Conservation (phyloP, 1,140 invertebrate species). For the Camponotus floridanus region DNA sequence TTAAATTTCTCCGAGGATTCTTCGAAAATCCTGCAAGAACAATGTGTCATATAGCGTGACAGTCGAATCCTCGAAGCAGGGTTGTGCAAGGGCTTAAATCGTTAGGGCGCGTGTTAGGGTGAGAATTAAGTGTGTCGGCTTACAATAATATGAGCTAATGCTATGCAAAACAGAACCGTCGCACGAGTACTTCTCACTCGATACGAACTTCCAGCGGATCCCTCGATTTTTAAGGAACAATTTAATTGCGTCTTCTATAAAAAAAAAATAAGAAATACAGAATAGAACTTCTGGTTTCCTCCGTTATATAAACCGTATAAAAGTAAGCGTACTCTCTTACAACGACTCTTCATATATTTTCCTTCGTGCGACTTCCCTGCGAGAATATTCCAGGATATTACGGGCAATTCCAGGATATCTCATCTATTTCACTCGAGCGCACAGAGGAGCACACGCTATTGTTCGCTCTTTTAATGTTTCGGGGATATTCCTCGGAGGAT, state of each 20-base stretch:
- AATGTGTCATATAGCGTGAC: neutral
- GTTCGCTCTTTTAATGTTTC: conserved; percentile 61
- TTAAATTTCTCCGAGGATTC: neutral
- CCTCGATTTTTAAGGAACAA: conserved; percentile 11
- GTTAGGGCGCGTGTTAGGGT: conserved; percentile 67
- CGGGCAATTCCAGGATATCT: conserved; percentile 27
- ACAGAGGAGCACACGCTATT: conserved; percentile 38
- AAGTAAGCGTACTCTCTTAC: neutral
- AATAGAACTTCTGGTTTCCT: neutral
- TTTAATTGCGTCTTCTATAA: neutral
- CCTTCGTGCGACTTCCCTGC: neutral
- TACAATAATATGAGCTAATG: conserved; percentile 84
- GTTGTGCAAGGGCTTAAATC: conserved; percentile 56
- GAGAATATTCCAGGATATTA: conserved; percentile 30
- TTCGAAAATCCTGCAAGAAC: neutral
- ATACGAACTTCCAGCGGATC: neutral
- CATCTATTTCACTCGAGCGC: conserved; percentile 34
- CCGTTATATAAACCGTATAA: neutral
- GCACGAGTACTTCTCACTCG: conserved; percentile 25
- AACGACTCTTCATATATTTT: conserved; percentile 1
- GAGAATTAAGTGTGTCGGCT: conserved; percentile 82
- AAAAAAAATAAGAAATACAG: neutral
- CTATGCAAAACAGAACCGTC: conserved; percentile 78
- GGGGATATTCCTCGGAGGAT: conserved; percentile 56
- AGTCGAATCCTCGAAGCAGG: conserved; percentile 71